A percentile compares a stretch with the other conserved stretches of the same genome.
phyloP scores from a whole-genome alignment of 2,797 vertebrate species.

The Muscicapa striata region DNA sequence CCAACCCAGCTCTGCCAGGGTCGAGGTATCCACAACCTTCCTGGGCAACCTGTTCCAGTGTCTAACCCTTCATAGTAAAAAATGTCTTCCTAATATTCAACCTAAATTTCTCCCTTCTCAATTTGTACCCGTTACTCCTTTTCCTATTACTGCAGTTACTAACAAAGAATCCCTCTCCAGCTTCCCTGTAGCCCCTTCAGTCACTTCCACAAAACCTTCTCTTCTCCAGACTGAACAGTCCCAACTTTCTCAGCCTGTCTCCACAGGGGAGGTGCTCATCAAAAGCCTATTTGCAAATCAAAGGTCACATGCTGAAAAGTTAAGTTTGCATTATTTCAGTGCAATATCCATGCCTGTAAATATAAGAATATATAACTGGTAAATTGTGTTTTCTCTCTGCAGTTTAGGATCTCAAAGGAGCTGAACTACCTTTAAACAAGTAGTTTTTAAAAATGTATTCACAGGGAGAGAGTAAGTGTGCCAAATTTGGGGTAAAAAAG shows the following conservation, averaged over 20 bases:
- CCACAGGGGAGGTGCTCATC: neutral
- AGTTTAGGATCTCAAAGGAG: neutral
- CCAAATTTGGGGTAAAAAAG: neutral
- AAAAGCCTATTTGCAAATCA: neutral
- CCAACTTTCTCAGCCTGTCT: neutral
- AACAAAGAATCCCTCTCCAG: neutral
- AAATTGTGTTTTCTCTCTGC: neutral
- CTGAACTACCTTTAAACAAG: neutral
- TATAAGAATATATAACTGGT: neutral
- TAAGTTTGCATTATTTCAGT: neutral
- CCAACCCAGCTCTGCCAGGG: fast-evolving
- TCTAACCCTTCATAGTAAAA: neutral
- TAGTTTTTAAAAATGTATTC: neutral
- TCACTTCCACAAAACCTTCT: neutral
- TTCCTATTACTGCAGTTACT: neutral
- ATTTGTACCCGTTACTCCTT: neutral
- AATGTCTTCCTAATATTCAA: neutral
- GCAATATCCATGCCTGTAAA: neutral
- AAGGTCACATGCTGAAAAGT: neutral
- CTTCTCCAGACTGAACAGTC: neutral
- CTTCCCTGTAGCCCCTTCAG: neutral
- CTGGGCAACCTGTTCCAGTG: neutral
- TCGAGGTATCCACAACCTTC: neutral
- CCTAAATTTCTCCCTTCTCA: neutral
- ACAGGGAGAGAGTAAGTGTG: neutral